A percentile compares a stretch with the other conserved stretches of the same genome.
phyloP scores from a whole-genome alignment of 2,797 vertebrate genomes.

The Acipenser transmontanus region DNA sequence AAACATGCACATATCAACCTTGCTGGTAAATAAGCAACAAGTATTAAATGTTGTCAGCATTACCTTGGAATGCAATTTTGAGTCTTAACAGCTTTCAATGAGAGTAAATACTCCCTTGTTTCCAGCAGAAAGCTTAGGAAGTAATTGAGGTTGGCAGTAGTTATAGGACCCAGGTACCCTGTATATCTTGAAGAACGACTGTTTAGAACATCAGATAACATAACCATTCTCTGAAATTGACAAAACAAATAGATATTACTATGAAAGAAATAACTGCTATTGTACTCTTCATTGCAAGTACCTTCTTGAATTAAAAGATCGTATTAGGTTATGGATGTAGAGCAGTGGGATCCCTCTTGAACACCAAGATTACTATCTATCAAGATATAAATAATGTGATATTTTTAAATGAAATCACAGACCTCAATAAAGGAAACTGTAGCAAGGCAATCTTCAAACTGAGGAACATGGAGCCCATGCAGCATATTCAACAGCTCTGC shows the following conservation, averaged over 20 bases:
- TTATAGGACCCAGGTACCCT: background rate
- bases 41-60: too few relatives aligned
- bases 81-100: background rate
- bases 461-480: background rate
- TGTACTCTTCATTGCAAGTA: too few relatives aligned
- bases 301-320: too few relatives aligned
- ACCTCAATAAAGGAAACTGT: slow-evolving; percentile 1
- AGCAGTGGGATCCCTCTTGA: too few relatives aligned
- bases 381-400: too few relatives aligned
- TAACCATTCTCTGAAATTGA: background rate
- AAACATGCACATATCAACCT: too few relatives aligned
- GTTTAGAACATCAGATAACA: background rate
- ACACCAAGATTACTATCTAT: too few relatives aligned
- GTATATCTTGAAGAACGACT: background rate
- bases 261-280: too few relatives aligned
- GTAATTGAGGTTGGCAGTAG: background rate
- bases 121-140: background rate
- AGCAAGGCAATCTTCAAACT: background rate
- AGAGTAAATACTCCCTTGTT: background rate
- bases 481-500: background rate
- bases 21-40: too few relatives aligned
- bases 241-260: background rate
- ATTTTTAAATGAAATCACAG: background rate
- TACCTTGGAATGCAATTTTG: too few relatives aligned
- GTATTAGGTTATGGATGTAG: too few relatives aligned